A percentile compares a stretch with the other conserved stretches of the same genome.
Conservation (phyloP, 1,140 invertebrate species). For the Penaeus vannamei region DNA sequence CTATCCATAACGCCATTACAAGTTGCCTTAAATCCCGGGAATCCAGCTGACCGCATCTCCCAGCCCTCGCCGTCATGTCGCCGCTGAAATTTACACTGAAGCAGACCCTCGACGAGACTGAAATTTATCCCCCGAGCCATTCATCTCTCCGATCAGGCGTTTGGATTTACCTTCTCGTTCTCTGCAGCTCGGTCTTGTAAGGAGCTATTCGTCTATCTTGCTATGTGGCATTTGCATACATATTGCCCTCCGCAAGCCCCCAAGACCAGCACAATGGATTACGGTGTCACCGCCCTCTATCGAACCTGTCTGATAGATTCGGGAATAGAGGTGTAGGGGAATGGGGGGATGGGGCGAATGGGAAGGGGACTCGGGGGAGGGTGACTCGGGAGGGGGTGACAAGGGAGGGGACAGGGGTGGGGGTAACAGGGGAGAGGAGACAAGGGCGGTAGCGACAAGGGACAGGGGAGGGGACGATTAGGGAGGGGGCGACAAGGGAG, state of each 20-base stretch:
- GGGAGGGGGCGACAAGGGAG: neutral
- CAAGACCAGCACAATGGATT: slow-evolving; percentile 28
- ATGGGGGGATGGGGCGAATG: neutral
- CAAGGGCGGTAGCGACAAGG: neutral
- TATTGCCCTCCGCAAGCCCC: slow-evolving; percentile 37
- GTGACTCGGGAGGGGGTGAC: neutral
- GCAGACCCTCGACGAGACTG: too few species aligned
- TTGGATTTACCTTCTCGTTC: slow-evolving; percentile 29
- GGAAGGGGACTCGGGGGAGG: neutral
- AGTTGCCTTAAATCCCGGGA: too few species aligned
- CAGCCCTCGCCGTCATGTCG: too few species aligned
- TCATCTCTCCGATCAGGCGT: slow-evolving; percentile 34
- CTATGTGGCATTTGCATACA: slow-evolving; percentile 42
- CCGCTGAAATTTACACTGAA: too few species aligned
- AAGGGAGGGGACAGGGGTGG: too few species aligned
- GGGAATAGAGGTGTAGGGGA: neutral
- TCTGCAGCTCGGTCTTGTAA: slow-evolving; percentile 31
- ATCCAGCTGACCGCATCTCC: too few species aligned
- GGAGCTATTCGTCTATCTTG: slow-evolving; percentile 30
- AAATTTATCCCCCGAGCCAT: neutral
- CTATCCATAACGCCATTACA: too few species aligned
- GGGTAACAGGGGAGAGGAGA: neutral
- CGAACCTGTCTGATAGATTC: slow-evolving; percentile 42
- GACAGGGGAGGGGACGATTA: neutral
- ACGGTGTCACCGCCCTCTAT: slow-evolving; percentile 32